Evolutionary conservation across 2,888 invertebrate genomes (phyloP).

Genomic region (Hymenopus coronatus): DNA sequence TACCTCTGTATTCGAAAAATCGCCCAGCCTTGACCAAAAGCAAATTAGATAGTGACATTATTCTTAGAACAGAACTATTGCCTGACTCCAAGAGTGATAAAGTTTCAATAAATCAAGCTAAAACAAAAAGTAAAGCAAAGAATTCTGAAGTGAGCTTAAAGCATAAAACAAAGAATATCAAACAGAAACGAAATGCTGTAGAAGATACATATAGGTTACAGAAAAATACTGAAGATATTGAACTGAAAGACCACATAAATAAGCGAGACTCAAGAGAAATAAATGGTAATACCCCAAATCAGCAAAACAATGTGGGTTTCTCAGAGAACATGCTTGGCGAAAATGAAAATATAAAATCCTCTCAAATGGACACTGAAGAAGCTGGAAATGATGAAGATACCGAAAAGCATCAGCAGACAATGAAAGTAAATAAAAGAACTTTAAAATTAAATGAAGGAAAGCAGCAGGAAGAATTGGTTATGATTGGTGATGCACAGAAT

Average conservation of each 20-base stretch:
- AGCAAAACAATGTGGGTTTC: too few relatives aligned
- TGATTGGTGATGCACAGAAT: background rate
- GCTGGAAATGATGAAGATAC: background rate
- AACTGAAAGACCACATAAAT: too few relatives aligned
- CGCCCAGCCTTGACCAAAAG: background rate
- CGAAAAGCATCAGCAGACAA: background rate
- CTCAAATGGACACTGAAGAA: background rate
- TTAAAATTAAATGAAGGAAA: background rate
- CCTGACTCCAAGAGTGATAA: background rate
- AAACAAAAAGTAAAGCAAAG: background rate
- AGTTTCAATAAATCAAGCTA: background rate
- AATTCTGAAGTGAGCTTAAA: background rate
- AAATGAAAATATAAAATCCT: too few relatives aligned
- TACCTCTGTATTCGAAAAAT: too few relatives aligned
- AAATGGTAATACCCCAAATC: too few relatives aligned
- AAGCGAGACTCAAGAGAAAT: too few relatives aligned
- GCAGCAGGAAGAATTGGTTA: background rate
- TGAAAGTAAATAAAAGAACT: background rate
- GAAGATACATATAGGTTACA: background rate
- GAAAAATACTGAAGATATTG: too few relatives aligned
- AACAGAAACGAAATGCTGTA: background rate
- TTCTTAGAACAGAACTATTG: background rate
- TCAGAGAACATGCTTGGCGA: too few relatives aligned
- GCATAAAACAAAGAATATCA: background rate
- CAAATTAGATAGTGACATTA: background rate